Evolutionary conservation across 2,113 vertebrate genomes (phyloP), one percentile per base, ranked within the genome.

Genomic region (Brachyhypopomus gauderio): DNA sequence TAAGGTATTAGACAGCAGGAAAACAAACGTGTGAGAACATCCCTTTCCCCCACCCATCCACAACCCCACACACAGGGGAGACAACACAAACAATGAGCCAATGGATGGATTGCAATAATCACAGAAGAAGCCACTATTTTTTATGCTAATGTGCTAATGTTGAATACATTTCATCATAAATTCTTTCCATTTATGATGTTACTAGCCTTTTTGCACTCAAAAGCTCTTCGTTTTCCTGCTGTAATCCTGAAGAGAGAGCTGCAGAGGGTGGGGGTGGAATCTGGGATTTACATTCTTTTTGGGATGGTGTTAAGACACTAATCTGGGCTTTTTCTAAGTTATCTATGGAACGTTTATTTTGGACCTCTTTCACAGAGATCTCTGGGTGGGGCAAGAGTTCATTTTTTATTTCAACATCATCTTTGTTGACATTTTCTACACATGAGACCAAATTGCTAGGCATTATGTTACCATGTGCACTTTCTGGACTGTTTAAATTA

Each of bases 181-280:
- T 96, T 94, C 93, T 89, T 60, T 72, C 95, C 95, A 98, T 97
- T 98, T 97, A 99, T 96, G 92, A 97, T 96, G 95, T 85, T 92
- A 99, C 98, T 96, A 94, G 97, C 98, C 97, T 99, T 97, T 95
- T 96, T 85, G 89, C 78, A 91, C 88, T 93, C 90, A 91, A 92
- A 36, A 91, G 93, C 84, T 95, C 94, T 93, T 77, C 81, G 63
- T 81, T 93, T 85, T 93, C 91, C 89, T 94, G 88, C 85, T 89
- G 90, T 77, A 88, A 67, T 86, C 89, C 89, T 87, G 90, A 85
- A 80, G 67, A 85, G 86, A 88, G 85, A 79, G 85, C 48, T 90
- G 90, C 80, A 89, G 84, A 90, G 36, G 87, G 52, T 85, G 87
- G 58, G 89, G 88, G 84, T 87, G 91, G 87, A 88, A 92, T 87